Base-by-base conservation (phyloP, 2,888 invertebrate species). In the Netelia fuscicornis region DNA sequence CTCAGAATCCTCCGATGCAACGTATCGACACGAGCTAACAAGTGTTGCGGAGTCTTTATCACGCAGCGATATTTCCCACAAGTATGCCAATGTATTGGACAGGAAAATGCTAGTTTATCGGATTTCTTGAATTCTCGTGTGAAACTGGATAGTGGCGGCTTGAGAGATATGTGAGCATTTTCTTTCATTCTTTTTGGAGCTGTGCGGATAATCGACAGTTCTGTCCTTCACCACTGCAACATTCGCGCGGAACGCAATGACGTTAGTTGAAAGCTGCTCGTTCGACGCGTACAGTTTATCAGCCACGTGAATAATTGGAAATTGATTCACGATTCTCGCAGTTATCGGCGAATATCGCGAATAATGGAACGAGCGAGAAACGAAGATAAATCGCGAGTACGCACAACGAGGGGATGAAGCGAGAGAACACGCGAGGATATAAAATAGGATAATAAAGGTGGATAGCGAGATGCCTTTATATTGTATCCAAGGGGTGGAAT, bases 111-210 rank as follows among this genome's bases (percentile, higher is more conserved):
- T 11, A 68, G 6, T 9, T 13, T 68, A 84, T 81, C 85, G 80
- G 86, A 87, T 87, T 87, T 85, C 87, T 88, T 83, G 88, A 86
- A 89, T 88, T 89, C 83, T 68, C 81, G 79, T 52, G 71, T n/a
- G 72, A 25, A 20, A 76, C 25, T 58, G 30, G 37, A 11, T 58
- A 64, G 52, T 72, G 48, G 54, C 13, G 11, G 54, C 60, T 25
- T 25, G 25, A 11, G 25, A 25, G 23, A 74, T 74, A 8, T 6
- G 37, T 6, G 37, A 37, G 0, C 37, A 37, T 37, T 37, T 37
- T 37, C 37, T 37, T 8, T 37, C 37, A 37, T 37, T 37, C 37
- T 37, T 0, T 37, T 37, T 6, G 37, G 37, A 6, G 6, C 6
- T 37, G 3, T 8, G 37, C 37, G 37, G 37, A 37, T 6, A 37